Evolutionary conservation across 2,888 invertebrate genomes (phyloP), one percentile per base, ranked within the genome.

Genomic region (Exocentrus adspersus): DNA sequence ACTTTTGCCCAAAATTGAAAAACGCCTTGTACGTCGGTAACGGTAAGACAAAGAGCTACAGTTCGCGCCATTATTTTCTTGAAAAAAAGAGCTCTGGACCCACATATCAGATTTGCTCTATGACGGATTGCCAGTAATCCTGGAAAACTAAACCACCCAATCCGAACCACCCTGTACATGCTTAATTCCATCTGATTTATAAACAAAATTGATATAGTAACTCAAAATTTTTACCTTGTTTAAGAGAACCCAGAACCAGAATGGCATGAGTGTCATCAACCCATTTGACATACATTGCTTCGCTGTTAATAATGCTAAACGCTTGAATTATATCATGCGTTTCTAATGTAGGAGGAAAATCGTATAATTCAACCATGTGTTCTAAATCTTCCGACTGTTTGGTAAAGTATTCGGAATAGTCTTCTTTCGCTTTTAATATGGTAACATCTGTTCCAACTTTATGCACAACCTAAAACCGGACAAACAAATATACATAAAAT

Each of bases 181-280:
- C n/a, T n/a, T n/a, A n/a, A n/a, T n/a, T n/a, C n/a, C n/a, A n/a
- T n/a, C n/a, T n/a, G n/a, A n/a, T n/a, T n/a, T n/a, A n/a, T n/a
- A n/a, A n/a, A n/a, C n/a, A n/a, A n/a, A n/a, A n/a, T n/a, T n/a
- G n/a, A n/a, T n/a, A n/a, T n/a, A n/a, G n/a, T n/a, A n/a, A n/a
- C n/a, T n/a, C n/a, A n/a, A 28, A 21, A 24, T 24, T 21, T 19
- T 43, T 74, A 82, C 82, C 82, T 80, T 82, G 81, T 56, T 74
- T 75, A 3, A 75, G 73, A 46, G 82, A 78, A 14, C 81, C 81
- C 56, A 82, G 72, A 42, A 82, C 80, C 52, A 82, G 72, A 42
- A 82, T 72, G 14, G 81, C 82, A 65, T 81, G 81, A n/a, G 82
- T 82, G 60, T 82, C 80, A 70, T 81, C 81, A 17, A 82, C 79